Percentiles rank a stretch among this genome's conserved stretches.
phyloP scores from a whole-genome alignment of 2,113 vertebrate species.

The Psophia crepitans region DNA sequence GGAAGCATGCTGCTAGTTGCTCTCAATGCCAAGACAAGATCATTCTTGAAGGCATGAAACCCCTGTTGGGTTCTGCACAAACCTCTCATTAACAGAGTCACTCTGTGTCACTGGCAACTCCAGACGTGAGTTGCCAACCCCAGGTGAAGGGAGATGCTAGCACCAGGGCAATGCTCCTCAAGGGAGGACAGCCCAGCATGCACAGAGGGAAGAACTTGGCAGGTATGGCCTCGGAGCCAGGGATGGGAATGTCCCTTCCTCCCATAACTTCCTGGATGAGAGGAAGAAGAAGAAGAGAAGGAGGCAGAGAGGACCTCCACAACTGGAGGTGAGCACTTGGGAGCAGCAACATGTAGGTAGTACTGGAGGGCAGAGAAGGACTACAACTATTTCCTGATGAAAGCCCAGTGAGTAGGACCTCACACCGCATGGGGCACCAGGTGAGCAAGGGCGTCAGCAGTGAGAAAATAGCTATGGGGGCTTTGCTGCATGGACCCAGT shows the following conservation, averaged over 20 bases:
- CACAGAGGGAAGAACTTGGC: background rate
- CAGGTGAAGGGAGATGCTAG: background rate
- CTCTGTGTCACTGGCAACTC: background rate
- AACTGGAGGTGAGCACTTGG: background rate
- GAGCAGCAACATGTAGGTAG: background rate
- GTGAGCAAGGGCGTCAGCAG: background rate
- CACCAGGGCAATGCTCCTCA: accelerated
- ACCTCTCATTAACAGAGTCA: background rate
- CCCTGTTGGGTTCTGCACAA: background rate
- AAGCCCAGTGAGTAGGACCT: background rate
- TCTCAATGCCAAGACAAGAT: background rate
- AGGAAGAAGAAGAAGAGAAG: background rate
- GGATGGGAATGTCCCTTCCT: background rate
- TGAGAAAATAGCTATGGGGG: background rate
- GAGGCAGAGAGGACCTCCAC: background rate
- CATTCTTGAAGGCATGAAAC: background rate
- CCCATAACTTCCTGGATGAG: background rate
- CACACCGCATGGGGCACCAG: background rate
- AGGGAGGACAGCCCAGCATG: background rate
- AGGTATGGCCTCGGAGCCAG: background rate
- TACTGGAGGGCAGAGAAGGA: background rate
- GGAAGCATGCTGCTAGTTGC: background rate
- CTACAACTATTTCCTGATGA: background rate
- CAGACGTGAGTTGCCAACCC: background rate
- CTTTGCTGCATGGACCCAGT: background rate